phyloP scores from a whole-genome alignment of 2,113 vertebrate species.

The Upupa epops region DNA sequence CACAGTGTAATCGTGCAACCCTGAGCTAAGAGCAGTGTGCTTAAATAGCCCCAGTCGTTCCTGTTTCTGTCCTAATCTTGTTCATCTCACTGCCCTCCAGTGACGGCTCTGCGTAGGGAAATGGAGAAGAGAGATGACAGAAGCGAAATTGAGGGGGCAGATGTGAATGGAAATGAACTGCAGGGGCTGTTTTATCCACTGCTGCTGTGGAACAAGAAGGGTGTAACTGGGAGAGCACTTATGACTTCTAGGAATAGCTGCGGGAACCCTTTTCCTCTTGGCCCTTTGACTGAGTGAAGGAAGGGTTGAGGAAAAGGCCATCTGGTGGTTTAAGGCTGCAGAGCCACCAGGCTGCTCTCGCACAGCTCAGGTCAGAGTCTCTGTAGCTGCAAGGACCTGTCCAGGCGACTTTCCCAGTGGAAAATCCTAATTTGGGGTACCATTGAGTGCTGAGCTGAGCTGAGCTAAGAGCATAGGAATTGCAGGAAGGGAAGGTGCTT shows the following conservation, averaged over 20 bases:
- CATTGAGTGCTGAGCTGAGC: neutral
- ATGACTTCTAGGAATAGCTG: slow-evolving; percentile 7
- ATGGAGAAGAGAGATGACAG: neutral
- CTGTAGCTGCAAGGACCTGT: neutral
- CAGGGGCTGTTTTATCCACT: neutral
- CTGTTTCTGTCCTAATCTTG: neutral
- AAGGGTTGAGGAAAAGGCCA: neutral
- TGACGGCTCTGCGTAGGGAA: neutral
- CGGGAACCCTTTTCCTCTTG: neutral
- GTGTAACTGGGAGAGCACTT: neutral
- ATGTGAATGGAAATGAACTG: neutral
- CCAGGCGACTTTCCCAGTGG: neutral
- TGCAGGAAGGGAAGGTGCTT: neutral
- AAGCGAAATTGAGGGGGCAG: neutral
- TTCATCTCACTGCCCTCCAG: neutral
- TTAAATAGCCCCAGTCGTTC: neutral
- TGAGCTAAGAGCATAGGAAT: neutral
- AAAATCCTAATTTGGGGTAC: neutral
- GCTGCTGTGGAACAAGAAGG: neutral
- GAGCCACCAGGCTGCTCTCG: neutral
- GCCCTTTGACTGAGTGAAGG: neutral
- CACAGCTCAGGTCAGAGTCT: neutral
- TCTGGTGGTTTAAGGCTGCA: neutral
- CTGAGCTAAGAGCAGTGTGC: neutral
- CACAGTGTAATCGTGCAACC: accelerated